A percentile compares a stretch with the other conserved stretches of the same genome.
Conservation (phyloP, 2,888 invertebrate genomes). For the Rambutsinella grinnellia region DNA sequence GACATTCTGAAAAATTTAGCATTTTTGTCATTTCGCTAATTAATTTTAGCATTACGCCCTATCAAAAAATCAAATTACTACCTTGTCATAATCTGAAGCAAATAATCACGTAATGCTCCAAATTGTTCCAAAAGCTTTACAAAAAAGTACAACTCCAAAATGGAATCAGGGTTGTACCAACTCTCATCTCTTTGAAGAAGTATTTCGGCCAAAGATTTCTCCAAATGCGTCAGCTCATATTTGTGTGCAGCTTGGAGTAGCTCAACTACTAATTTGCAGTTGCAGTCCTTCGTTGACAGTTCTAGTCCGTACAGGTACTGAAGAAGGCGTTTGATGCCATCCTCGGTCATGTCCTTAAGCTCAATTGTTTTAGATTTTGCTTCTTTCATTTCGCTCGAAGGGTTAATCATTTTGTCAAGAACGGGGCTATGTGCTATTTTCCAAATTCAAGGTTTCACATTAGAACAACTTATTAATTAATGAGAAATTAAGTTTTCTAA, state of each 20-base stretch:
- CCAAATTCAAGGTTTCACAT: too few relatives aligned
- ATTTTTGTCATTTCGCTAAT: too few relatives aligned
- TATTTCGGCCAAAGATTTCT: background rate
- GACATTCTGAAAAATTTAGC: too few relatives aligned
- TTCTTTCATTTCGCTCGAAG: background rate
- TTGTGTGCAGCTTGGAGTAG: background rate
- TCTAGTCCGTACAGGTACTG: background rate
- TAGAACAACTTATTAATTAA: background rate
- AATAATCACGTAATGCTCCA: background rate
- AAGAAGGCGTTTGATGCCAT: background rate
- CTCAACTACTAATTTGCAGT: background rate
- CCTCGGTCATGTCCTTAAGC: background rate
- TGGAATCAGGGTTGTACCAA: background rate
- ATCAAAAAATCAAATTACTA: too few relatives aligned
- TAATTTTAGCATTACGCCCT: too few relatives aligned
- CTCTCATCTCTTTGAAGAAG: background rate
- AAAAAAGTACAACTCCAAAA: background rate
- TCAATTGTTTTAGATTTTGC: background rate
- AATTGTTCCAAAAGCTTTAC: background rate
- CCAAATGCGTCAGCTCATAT: background rate
- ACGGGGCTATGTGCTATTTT: background rate
- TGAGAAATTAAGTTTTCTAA: background rate
- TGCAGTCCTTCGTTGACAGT: background rate
- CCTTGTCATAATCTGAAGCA: background rate
- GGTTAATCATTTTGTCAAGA: background rate